Evolutionary conservation across 2,797 vertebrate species (phyloP).

Genomic region (Sandelia bainsii): DNA sequence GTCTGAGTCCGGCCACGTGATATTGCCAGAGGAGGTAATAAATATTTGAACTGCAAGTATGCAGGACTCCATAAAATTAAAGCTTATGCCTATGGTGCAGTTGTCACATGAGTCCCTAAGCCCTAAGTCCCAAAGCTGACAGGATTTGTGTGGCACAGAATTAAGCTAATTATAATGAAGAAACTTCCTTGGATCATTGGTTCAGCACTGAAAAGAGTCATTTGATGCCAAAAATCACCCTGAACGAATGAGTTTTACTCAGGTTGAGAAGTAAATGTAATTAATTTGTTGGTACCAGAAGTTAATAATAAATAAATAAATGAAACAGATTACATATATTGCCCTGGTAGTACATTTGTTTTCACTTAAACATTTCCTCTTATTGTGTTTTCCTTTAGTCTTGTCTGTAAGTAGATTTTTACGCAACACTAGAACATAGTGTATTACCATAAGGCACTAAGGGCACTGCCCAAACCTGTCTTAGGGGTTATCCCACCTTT

Average conservation of each 20-base stretch:
- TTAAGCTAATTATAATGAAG: conserved; percentile 24
- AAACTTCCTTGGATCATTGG: conserved; percentile 24
- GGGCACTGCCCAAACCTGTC: conserved; percentile 5
- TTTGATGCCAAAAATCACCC: conserved; percentile 24
- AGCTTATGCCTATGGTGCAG: background rate
- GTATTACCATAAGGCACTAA: background rate
- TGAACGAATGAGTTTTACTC: conserved; percentile 14
- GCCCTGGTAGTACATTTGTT: background rate
- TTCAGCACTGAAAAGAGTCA: conserved; percentile 16
- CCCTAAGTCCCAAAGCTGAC: too few relatives aligned
- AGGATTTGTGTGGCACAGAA: conserved; percentile 20
- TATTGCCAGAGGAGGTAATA: background rate
- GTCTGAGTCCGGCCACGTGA: background rate
- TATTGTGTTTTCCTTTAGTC: background rate
- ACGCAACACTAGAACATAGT: background rate
- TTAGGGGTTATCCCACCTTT: too few relatives aligned
- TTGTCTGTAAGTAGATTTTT: background rate
- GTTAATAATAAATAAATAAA: too few relatives aligned
- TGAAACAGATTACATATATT: background rate
- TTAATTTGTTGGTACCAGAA: background rate
- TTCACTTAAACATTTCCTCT: background rate
- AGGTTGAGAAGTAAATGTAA: conserved; percentile 5
- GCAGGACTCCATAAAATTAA: background rate
- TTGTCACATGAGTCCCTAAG: conserved; percentile 14
- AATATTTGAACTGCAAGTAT: background rate